Conservation (phyloP, 2,113 vertebrate genomes). For the Solea senegalensis region DNA sequence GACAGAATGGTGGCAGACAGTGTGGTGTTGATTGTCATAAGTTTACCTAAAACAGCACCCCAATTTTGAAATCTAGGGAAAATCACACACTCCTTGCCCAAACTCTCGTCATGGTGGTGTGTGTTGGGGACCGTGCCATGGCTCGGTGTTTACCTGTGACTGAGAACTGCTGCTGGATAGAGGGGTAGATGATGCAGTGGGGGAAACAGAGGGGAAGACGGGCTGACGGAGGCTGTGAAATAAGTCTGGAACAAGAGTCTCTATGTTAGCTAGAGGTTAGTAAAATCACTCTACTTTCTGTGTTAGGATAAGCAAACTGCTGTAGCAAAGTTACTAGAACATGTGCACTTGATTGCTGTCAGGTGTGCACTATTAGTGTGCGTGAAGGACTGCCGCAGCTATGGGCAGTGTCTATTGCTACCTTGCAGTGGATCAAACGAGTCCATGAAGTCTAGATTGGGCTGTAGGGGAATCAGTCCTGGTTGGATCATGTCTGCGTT, state of each 20-base stretch:
- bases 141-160: constrained; percentile 86
- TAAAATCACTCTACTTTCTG: constrained; percentile 61
- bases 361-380: constrained; percentile 57
- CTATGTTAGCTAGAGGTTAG: constrained; percentile 78
- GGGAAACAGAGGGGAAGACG: constrained; percentile 81
- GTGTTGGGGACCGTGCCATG: constrained; percentile 47
- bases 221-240: constrained; percentile 87
- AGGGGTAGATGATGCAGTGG: constrained; percentile 77
- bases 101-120: constrained; percentile 15
- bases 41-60: not conserved
- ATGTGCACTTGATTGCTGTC: constrained; percentile 42
- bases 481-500: constrained; percentile 99
- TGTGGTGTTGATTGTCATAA: not conserved
- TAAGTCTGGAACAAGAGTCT: constrained; percentile 87
- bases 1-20: constrained; percentile 9
- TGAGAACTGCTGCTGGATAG: constrained; percentile 80
- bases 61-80: not conserved
- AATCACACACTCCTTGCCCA: not conserved
- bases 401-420: constrained; percentile 60
- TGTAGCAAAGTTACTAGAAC: constrained; percentile 56
- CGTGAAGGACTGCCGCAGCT: constrained; percentile 20
- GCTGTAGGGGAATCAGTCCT: constrained; percentile 94
- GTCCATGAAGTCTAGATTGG: constrained; percentile 98
- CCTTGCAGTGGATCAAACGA: constrained; percentile 96
- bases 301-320: constrained; percentile 58